phyloP scores from a whole-genome alignment of 1,140 invertebrate genomes.

The Drosophila elegans region DNA sequence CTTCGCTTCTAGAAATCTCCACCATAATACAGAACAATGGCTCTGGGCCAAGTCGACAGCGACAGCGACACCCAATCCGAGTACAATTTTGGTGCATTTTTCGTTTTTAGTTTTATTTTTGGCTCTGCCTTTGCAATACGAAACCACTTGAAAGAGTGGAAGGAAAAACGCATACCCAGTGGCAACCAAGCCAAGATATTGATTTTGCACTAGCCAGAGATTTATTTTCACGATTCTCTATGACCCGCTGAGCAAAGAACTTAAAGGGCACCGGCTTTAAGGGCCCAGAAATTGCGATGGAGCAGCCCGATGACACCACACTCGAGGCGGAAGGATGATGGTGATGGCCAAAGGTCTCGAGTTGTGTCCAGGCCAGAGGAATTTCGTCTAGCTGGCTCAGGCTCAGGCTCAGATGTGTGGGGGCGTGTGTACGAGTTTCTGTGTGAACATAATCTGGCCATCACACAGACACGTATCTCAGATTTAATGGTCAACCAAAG shows the following conservation, averaged over 20 bases:
- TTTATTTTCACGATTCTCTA: conserved; percentile 51
- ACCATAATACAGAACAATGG: conserved; percentile 25
- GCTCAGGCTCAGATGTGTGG: conserved; percentile 17
- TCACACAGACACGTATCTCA: conserved; percentile 76
- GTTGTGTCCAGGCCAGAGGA: conserved; percentile 66
- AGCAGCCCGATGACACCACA: conserved; percentile 34
- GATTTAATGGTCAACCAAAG: conserved; percentile 81
- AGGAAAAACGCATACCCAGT: conserved; percentile 17
- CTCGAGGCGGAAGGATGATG: conserved; percentile 14
- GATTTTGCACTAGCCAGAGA: conserved; percentile 74
- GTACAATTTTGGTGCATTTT: conserved; percentile 37
- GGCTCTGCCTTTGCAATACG: conserved; percentile 45
- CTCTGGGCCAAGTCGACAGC: conserved; percentile 32
- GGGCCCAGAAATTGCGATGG: conserved; percentile 1
- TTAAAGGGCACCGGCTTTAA: conserved; percentile 47
- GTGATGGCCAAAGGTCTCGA: conserved; percentile 42
- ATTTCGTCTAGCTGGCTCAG: conserved; percentile 38
- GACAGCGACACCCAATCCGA: conserved; percentile 24
- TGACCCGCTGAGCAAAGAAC: conserved; percentile 9
- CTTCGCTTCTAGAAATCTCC: conserved; percentile 11
- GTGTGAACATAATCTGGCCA: conserved; percentile 68
- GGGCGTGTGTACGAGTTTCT: conserved; percentile 19
- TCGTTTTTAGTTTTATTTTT: conserved; percentile 26
- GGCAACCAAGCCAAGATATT: conserved; percentile 51
- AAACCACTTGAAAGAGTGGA: conserved; percentile 65